Evolutionary conservation across 2,113 vertebrate species (phyloP).

Genomic region (Hippocampus guttulatus): DNA sequence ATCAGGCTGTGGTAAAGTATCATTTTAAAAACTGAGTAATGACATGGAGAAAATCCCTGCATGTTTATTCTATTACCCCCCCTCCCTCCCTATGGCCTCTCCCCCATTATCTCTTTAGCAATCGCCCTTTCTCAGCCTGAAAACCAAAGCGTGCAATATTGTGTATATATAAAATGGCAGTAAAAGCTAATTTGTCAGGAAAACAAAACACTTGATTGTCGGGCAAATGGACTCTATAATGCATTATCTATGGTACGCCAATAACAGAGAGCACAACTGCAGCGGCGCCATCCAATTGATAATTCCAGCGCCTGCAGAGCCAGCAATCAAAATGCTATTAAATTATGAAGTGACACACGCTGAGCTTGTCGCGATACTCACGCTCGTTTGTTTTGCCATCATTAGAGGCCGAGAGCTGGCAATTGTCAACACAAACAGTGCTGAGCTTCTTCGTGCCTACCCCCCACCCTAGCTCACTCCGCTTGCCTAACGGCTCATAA

Average conservation of each 20-base stretch:
- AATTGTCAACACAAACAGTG: slow-evolving; percentile 43
- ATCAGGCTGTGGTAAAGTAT: not conserved
- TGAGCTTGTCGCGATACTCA: slow-evolving; percentile 18
- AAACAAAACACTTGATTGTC: slow-evolving; percentile 10
- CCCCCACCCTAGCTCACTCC: not conserved
- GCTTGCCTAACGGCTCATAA: not conserved
- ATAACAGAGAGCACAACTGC: not conserved
- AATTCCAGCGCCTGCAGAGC: slow-evolving; percentile 42
- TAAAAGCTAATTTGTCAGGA: not conserved
- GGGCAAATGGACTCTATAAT: slow-evolving; percentile 20
- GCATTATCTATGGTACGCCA: slow-evolving; percentile 1
- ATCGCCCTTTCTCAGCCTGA: slow-evolving; percentile 7
- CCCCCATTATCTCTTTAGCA: not conserved
- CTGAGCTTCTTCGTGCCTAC: not conserved
- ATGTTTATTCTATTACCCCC: not conserved
- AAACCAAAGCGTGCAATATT: not conserved
- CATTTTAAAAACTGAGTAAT: not conserved
- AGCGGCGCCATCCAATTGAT: slow-evolving; percentile 9
- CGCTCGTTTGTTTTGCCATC: slow-evolving; percentile 58
- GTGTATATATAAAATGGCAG: not conserved
- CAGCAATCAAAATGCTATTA: slow-evolving; percentile 57
- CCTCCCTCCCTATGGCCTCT: not conserved
- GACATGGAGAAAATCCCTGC: not conserved
- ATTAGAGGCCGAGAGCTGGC: slow-evolving; percentile 37
- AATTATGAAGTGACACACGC: slow-evolving; percentile 55